Base-by-base conservation (phyloP, 2,113 vertebrate species). In the Podarcis raffonei region DNA sequence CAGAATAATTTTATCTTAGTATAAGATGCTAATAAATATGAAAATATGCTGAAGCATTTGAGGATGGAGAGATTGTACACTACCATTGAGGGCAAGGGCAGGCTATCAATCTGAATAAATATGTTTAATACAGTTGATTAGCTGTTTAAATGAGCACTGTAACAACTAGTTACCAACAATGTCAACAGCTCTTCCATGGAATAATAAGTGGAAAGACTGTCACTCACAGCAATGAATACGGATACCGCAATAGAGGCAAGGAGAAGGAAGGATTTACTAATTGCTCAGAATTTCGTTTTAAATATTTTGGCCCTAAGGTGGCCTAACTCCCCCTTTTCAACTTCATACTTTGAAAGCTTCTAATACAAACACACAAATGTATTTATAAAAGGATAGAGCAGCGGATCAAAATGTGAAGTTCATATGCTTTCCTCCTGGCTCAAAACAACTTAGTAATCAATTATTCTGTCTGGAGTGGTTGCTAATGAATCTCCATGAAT, bases 1-100 rank as follows among this genome's bases (percentile, higher is more conserved):
- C n/a, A 89, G 88, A 91, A 65, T 53, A 93, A 90, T 53, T 59
- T 82, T 85, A 68, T 85, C 80, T 79, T 18, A 35, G 27, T n/a
- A 27, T 32, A 78, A 57, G 8, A 53, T 30, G 69, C 27, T 68
- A 16, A 77, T 57, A 37, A 68, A 77, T 71, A 37, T 84, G 62
- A 69, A 77, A 68, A 78, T 84, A 89, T 76, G 5, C 39, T 57
- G 57, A 25, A 74, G 27, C 42, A 77, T 78, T 37, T 78, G 53
- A 84, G 53, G 16, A 53, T 25, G 39, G 22, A 27, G 22, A 53
- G 35, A 57, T 78, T 35, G 39, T 35, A 76, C 12, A 13, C 16
- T 22, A 18, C 18, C 35, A 48, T n/a, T 75, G 80, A 88, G 22
- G 6, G 11, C 22, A 75, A 74, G 27, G 35, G 32, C 68, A 37